These are phyloP conservation scores for Pollimyrus isidori DNA, from an alignment of 2,113 vertebrate genomes.

Conservation along the genomic window DNA sequence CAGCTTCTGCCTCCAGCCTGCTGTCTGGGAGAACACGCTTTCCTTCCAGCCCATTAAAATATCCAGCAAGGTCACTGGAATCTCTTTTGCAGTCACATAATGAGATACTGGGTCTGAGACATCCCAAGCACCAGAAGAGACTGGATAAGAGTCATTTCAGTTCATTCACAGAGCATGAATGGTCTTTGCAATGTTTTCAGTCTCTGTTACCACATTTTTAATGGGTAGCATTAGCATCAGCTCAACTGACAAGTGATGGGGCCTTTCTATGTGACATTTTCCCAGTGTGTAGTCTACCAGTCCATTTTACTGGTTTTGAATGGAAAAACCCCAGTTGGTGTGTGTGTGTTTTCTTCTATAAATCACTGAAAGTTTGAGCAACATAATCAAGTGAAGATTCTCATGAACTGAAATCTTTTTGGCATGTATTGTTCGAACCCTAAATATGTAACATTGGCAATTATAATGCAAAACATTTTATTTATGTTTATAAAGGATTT, in stretches of 20 bases:
- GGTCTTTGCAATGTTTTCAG: neutral
- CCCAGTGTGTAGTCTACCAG: neutral
- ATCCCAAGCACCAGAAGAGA: neutral
- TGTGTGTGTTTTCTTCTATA: neutral
- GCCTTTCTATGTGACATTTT: neutral
- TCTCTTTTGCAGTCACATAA: neutral
- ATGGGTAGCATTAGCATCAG: neutral
- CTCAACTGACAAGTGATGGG: neutral
- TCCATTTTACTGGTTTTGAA: neutral
- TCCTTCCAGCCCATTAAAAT: neutral
- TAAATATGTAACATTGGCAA: neutral
- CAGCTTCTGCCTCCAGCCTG: neutral
- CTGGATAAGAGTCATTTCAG: neutral
- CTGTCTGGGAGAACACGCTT: neutral
- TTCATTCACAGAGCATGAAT: neutral
- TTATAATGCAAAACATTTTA: neutral
- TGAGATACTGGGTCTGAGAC: neutral
- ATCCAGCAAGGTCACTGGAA: neutral
- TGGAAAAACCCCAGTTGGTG: neutral
- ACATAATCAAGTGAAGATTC: neutral
- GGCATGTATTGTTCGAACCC: neutral
- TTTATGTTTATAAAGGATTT: neutral
- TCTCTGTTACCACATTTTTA: neutral
- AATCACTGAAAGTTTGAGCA: neutral
- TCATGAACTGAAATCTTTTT: neutral